Conservation (phyloP, 2,888 invertebrate genomes). For the Tupiocoris notatus region DNA sequence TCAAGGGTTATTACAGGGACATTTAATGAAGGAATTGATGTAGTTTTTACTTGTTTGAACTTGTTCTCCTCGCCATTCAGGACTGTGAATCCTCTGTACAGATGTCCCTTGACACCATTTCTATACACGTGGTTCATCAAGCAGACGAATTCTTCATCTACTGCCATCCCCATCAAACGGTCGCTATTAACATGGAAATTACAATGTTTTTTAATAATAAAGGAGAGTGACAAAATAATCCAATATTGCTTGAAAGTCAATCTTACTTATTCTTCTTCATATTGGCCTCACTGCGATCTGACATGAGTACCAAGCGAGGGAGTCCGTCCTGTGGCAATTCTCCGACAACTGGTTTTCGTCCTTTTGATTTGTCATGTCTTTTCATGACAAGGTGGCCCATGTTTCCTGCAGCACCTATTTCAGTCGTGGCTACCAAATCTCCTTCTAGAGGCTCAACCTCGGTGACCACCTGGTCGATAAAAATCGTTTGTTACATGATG, state of each 20-base stretch:
- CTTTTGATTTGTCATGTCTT: slow-evolving; percentile 51
- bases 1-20: neutral
- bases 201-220: too few relatives aligned
- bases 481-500: too few relatives aligned
- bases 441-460: slow-evolving; percentile 68
- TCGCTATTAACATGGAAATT: too few relatives aligned
- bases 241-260: neutral
- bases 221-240: neutral
- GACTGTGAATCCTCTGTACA: slow-evolving; percentile 51
- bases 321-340: slow-evolving; percentile 46
- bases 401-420: slow-evolving; percentile 60
- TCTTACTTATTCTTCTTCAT: slow-evolving; percentile 52
- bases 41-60: neutral
- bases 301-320: slow-evolving; percentile 55
- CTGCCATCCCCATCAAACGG: slow-evolving; percentile 48
- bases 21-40: neutral
- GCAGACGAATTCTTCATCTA: slow-evolving; percentile 9
- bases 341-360: neutral
- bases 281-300: slow-evolving; percentile 58
- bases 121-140: neutral
- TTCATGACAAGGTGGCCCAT: slow-evolving; percentile 56
- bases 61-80: slow-evolving; percentile 49
- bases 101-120: slow-evolving; percentile 1
- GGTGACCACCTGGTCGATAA: slow-evolving; percentile 63
- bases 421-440: slow-evolving; percentile 70